phyloP scores from a whole-genome alignment of 2,113 vertebrate genomes.

The Corythaixoides concolor region DNA sequence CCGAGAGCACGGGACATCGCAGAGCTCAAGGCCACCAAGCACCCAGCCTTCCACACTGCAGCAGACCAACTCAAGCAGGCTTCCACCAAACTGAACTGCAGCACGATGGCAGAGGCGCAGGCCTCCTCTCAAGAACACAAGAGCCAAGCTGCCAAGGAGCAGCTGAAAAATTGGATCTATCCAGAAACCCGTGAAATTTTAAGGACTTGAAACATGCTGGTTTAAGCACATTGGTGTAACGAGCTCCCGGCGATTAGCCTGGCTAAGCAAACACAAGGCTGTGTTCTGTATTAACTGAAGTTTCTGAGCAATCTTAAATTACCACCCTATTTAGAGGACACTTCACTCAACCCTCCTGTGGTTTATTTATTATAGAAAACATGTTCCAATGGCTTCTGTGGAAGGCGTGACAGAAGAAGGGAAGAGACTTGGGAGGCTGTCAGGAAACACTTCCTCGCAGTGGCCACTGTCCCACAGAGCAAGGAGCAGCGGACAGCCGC shows the following conservation, averaged over 20 bases:
- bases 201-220: background rate
- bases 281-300: background rate
- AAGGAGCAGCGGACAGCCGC: background rate
- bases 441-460: background rate
- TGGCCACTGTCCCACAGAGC: background rate
- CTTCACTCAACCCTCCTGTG: background rate
- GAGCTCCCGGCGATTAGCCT: background rate
- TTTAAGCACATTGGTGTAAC: background rate
- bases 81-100: background rate
- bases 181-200: background rate
- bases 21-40: background rate
- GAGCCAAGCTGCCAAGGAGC: background rate
- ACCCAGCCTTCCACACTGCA: background rate
- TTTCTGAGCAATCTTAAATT: background rate
- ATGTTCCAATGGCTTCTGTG: background rate
- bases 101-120: accelerated
- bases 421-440: background rate
- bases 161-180: background rate
- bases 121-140: background rate
- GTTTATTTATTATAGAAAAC: background rate
- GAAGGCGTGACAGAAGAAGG: background rate
- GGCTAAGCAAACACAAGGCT: constrained; percentile 1
- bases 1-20: accelerated
- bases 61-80: background rate
- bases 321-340: background rate